Conservation (phyloP, 2,113 vertebrate species). For the Colinus virginianus region DNA sequence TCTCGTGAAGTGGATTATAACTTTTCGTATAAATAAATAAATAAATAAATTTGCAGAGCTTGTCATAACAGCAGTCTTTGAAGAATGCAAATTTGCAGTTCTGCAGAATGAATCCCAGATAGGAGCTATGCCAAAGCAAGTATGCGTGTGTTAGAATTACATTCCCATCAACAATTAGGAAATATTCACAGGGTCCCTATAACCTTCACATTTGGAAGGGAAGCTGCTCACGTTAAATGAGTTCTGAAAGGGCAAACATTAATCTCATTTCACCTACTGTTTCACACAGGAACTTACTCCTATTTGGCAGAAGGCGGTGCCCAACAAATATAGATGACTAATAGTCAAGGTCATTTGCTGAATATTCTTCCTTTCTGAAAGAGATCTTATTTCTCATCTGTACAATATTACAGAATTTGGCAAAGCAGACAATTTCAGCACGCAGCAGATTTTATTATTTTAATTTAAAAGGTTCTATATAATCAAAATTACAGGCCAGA, state of each 20-base stretch:
- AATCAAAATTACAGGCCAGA: not conserved
- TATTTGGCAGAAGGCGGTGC: not conserved
- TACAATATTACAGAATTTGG: not conserved
- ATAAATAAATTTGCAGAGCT: not conserved
- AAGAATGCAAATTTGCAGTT: not conserved
- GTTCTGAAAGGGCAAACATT: conserved; percentile 17
- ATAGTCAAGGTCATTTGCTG: conserved; percentile 4
- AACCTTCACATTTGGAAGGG: not conserved
- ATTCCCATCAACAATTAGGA: not conserved
- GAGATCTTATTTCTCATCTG: not conserved
- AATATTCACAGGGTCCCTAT: not conserved
- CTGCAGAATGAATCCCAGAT: not conserved
- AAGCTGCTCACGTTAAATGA: not conserved
- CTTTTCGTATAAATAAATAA: not conserved
- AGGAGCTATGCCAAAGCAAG: not conserved
- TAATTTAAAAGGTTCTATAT: not conserved
- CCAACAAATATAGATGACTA: not conserved
- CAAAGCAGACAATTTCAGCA: not conserved
- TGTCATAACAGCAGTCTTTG: not conserved
- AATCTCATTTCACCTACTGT: conserved; percentile 41
- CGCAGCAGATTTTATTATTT: not conserved
- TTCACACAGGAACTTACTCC: conserved; percentile 59
- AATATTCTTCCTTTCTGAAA: not conserved
- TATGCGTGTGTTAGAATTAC: not conserved
- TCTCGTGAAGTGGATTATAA: not conserved